Evolutionary conservation across 2,113 vertebrate genomes (phyloP), one percentile per base, ranked within the genome.

Genomic region (Stictonetta naevosa): DNA sequence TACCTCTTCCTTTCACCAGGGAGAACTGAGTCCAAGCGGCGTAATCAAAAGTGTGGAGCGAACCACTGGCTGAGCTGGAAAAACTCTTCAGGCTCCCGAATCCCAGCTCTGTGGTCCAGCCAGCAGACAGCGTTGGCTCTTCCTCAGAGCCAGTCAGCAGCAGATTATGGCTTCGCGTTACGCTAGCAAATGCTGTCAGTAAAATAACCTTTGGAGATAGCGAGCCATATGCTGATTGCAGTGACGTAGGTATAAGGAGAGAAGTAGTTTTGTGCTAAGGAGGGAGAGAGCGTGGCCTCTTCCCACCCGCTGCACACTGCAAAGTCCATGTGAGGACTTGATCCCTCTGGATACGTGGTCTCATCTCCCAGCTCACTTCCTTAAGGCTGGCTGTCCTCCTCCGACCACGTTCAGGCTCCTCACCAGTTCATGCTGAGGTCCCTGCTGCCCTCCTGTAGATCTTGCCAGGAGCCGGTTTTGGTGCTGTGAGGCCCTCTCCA

Each of bases 151-250:
- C 59, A 91, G 86, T 91, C 81, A 91, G 88, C 92, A 94, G 88
- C 88, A 89, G 73, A 84, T 86, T 93, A 92, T 42, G 85, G 80
- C 86, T 92, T 62, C 77, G 19, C 29, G 7, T 93, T 91, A 76
- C 1, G 2, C 86, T 90, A 36, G 88, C 85, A 92, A 83, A 83
- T 62, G 86, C 92, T 95, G 88, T 93, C 96, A 96, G 66, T 84
- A 2, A 13, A 78, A 33, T 68, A 92, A 92, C 95, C 95, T 88
- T 95, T 79, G 76, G 80, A 96, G 88, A 85, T 50, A 94, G 72
- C 77, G 23, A 97, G 93, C 95, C 92, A 94, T 96, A 79, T 96
- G 92, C 88, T 94, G 95, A 46, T 91, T 86, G 29, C 69, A 71
- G 80, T 92, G 86, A 95, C 9, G 63, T 85, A 74, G 74, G 19